A percentile compares a stretch with the other conserved stretches of the same genome.
These are phyloP conservation scores for Chiloscyllium punctatum DNA, from an alignment of 2,797 vertebrate genomes.

Conservation along the genomic window DNA sequence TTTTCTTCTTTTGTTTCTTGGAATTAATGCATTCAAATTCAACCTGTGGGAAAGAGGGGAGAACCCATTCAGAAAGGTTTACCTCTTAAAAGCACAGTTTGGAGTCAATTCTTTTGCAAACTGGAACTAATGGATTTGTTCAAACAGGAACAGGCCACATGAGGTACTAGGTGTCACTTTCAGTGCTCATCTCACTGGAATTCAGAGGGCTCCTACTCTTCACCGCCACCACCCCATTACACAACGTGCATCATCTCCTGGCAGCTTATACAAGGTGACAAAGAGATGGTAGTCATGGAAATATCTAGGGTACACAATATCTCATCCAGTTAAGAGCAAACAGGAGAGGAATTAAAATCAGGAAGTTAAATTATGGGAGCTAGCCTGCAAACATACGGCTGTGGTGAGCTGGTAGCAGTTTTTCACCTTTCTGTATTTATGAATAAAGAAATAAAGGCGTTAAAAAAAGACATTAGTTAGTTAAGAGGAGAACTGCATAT, in stretches of 20 bases:
- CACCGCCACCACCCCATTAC: background rate
- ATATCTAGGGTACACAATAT: background rate
- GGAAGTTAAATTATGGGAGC: background rate
- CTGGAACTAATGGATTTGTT: background rate
- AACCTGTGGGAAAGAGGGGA: constrained; percentile 58
- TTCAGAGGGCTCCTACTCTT: background rate
- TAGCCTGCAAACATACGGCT: background rate
- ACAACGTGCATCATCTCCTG: background rate
- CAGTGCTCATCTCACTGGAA: background rate
- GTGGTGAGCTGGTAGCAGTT: background rate
- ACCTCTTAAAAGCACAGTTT: background rate
- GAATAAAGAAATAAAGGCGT: background rate
- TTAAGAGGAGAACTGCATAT: background rate
- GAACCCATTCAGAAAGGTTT: background rate
- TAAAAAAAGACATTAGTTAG: background rate
- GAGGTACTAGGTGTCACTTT: background rate
- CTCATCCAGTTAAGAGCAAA: background rate
- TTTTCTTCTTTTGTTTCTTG: constrained; percentile 97
- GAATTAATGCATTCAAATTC: constrained; percentile 98
- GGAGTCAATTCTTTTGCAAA: background rate
- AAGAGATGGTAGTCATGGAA: constrained; percentile 2
- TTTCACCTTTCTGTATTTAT: background rate
- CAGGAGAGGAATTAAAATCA: background rate
- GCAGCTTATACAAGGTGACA: background rate
- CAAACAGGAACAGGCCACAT: background rate